Evolutionary conservation across 2,888 invertebrate genomes (phyloP), one percentile per base, ranked within the genome.

Genomic region (Chelonus formosanus): DNA sequence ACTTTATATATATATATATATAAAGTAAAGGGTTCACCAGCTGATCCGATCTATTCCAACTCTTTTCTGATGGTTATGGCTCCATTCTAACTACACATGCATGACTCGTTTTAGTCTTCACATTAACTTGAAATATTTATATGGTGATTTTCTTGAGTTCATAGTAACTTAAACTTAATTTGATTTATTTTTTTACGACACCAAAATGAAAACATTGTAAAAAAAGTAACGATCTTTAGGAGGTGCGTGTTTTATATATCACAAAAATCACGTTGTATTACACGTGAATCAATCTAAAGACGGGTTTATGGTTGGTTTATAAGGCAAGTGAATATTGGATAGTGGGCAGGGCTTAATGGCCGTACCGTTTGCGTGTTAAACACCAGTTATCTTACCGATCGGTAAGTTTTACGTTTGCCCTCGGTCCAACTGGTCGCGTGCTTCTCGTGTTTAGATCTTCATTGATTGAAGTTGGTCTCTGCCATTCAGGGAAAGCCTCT

Each of bases 331-430:
- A 77, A 79, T 78, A 80, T 79, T 75, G 74, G 75, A 75, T 72
- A 75, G 75, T 75, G 74, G 73, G 73, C 69, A 71, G 75, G 74
- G 74, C 75, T 74, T 76, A 79, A 78, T 77, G 76, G 75, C 75
- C 76, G 76, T 74, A 70, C 70, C 76, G 76, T 74, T 80, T 73
- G 80, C 80, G 80, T 80, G 80, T 78, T 78, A 77, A 79, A 78
- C 80, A 76, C 73, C 78, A 76, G 78, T 80, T 80, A 80, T 79
- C 79, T 75, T 67, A 73, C 75, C 76, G 76, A 80, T 80, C 80
- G 76, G 75, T 76, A 76, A 78, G 76, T 79, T 80, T 78, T 78
- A 78, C 78, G 76, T 80, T 80, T 75, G 56, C 76, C 78, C 75
- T 76, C 74, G 76, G 75, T 76, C 73, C 76, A 74, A 74, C 68